Conservation (phyloP, 2,888 invertebrate genomes). For the Acanthosoma haemorrhoidale region DNA sequence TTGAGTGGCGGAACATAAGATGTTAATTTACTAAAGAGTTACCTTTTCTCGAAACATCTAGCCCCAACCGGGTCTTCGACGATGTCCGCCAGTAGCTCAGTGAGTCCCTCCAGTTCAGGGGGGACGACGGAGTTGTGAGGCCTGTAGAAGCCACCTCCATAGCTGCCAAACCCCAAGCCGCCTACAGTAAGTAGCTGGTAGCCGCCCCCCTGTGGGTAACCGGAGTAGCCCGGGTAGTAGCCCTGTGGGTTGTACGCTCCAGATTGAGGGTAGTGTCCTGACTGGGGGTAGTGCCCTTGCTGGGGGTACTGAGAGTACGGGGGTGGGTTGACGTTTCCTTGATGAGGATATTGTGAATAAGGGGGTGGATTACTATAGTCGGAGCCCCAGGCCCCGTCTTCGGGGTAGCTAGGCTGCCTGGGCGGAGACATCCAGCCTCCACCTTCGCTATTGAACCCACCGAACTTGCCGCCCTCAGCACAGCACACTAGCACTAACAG, state of each 20-base stretch:
- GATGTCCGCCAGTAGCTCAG: neutral
- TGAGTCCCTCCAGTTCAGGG: constrained; percentile 13
- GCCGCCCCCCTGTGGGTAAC: neutral
- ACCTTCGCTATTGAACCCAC: neutral
- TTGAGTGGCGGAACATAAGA: neutral
- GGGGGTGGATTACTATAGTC: neutral
- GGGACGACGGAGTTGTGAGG: neutral
- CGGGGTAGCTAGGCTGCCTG: neutral
- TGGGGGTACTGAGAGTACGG: neutral
- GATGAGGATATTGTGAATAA: constrained; percentile 2
- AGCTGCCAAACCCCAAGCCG: neutral
- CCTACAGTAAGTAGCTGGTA: neutral
- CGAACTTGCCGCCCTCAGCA: neutral
- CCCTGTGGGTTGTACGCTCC: neutral
- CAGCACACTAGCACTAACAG: neutral
- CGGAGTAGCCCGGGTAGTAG: neutral
- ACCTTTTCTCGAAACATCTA: neutral
- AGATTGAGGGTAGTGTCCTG: neutral
- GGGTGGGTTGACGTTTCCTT: neutral
- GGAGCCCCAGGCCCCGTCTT: neutral
- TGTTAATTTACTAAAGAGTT: neutral
- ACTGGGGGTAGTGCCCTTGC: neutral
- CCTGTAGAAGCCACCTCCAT: neutral
- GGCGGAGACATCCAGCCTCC: neutral
- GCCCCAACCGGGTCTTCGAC: neutral